Conservation (phyloP, 2,113 vertebrate species). For the Saiga tatarica region DNA sequence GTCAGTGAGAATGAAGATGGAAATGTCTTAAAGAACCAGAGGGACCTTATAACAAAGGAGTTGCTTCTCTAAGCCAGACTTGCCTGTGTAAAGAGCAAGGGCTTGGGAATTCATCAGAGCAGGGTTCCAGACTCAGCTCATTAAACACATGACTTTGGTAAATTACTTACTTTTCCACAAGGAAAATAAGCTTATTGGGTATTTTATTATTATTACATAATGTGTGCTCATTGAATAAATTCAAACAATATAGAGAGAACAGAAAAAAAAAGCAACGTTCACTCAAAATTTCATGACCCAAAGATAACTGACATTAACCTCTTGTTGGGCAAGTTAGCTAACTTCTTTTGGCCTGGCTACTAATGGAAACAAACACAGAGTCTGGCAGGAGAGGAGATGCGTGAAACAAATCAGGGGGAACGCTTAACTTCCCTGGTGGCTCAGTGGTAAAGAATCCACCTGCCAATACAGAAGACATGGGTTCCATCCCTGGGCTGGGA, state of each 20-base stretch:
- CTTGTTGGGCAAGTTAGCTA: neutral
- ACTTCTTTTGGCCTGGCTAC: neutral
- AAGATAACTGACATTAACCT: neutral
- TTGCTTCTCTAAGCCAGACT: neutral
- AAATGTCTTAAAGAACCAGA: neutral
- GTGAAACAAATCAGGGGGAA: neutral
- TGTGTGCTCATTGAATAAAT: neutral
- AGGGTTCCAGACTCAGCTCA: neutral
- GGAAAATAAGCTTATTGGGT: neutral
- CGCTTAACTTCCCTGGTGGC: neutral
- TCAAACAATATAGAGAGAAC: neutral
- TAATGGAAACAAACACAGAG: neutral
- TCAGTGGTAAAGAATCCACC: neutral
- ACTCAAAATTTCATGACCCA: neutral
- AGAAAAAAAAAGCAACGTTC: neutral
- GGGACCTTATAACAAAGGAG: neutral
- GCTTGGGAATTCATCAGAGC: neutral
- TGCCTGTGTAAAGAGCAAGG: neutral
- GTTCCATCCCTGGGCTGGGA: neutral
- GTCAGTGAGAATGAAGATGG: neutral
- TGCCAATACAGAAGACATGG: neutral
- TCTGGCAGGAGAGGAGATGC: neutral
- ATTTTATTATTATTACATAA: conserved; percentile 22
- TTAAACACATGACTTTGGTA: conserved; percentile 24
- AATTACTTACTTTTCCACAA: conserved; percentile 11